Evolutionary conservation across 1,140 invertebrate genomes (phyloP), one percentile per base, ranked within the genome.

Genomic region (Scaptodrosophila lebanonensis): DNA sequence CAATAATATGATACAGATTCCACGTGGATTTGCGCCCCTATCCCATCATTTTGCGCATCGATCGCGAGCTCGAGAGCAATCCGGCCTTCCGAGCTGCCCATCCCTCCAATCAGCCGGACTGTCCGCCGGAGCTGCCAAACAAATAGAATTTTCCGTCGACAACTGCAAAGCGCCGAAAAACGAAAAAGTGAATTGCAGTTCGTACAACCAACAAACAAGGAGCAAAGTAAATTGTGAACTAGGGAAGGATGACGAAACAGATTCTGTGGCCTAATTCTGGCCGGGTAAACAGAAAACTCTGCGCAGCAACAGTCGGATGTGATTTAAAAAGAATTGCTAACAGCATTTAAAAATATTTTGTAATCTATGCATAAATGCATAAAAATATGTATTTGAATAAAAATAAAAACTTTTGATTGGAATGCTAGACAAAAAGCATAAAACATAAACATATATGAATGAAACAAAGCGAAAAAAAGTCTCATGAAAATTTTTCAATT

Each of bases 61-160:
- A 96, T 88, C 91, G 94, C 25, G 91, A 95, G 83, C 88, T 97
- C 48, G 95, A 97, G 85, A 92, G 93, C 82, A 93, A 95, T 87
- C 94, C 94, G 16, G 95, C 95, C 1, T 98, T 99, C 87, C 91
- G 93, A 32, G 93, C 93, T 13, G 94, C 95, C 59, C 93, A 97
- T 88, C 94, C 95, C 18, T 93, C 93, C 60, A 92, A 92, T 82
- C 96, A 98, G 89, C 95, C 95, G 12, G 97, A 99, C 88, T 96
- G 94, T 88, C 95, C 95, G 27, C 93, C 93, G 22, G 94, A 88
- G 92, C 91, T 71, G 92, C 92, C 73, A 93, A 94, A 89, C 92
- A 91, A 90, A 86, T 86, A 86, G 84, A 86, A 86, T 85, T 86
- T 84, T 59, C 79, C 84, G 83, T 64, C 75, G 61, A 69, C 83